phyloP scores from a whole-genome alignment of 2,888 invertebrate species.

The Magallana nippona region DNA sequence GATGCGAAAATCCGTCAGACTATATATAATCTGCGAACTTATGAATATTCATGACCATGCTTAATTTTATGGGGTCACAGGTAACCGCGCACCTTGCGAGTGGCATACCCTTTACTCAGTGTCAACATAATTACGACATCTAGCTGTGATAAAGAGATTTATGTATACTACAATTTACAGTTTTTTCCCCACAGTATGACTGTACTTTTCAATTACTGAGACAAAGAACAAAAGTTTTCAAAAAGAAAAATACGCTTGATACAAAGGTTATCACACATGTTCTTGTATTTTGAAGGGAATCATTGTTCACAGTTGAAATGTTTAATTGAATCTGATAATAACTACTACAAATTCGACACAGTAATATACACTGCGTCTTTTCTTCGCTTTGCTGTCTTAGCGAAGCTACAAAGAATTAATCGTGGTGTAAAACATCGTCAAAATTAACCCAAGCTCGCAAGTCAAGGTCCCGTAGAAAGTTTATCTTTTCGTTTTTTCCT shows the following conservation, averaged over 20 bases:
- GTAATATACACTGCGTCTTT: too few species aligned
- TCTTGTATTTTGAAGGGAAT: too few species aligned
- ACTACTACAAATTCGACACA: too few species aligned
- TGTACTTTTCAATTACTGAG: neutral
- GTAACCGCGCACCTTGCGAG: constrained; percentile 10
- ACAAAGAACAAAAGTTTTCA: too few species aligned
- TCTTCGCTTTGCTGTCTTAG: too few species aligned
- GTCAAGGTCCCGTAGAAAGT: too few species aligned
- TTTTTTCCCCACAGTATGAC: neutral
- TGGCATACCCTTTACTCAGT: constrained; percentile 5
- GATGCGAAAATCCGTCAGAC: neutral
- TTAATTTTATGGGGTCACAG: neutral
- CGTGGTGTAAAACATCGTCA: neutral
- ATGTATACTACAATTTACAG: neutral
- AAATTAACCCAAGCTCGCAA: too few species aligned
- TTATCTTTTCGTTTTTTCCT: neutral
- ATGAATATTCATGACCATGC: constrained; percentile 22
- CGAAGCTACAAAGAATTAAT: too few species aligned
- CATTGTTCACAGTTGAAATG: too few species aligned
- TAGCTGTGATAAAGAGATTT: neutral
- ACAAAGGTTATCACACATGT: too few species aligned
- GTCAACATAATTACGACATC: constrained; percentile 3
- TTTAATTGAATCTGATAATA: too few species aligned
- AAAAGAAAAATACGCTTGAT: too few species aligned
- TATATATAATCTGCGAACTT: constrained; percentile 20